Evolutionary conservation across 2,113 vertebrate genomes (phyloP).

Genomic region (Pollimyrus isidori): DNA sequence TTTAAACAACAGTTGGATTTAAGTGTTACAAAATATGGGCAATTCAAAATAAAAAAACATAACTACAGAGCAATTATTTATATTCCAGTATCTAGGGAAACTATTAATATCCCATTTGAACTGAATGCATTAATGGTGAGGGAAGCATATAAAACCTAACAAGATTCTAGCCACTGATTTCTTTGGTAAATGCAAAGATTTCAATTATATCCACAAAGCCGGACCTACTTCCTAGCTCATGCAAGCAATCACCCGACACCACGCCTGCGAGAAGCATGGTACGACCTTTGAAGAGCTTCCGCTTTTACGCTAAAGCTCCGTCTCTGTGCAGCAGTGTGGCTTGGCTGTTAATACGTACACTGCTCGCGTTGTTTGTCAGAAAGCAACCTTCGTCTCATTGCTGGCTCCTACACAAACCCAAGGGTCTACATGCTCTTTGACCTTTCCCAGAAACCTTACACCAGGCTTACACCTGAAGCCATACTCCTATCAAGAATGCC

Average conservation of each 20-base stretch:
- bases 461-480: background rate
- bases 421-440: background rate
- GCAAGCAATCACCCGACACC: background rate
- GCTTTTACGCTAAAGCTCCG: background rate
- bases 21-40: background rate
- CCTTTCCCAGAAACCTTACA: background rate
- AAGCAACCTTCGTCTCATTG: background rate
- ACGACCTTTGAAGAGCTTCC: background rate
- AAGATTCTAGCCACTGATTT: background rate
- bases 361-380: background rate
- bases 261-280: background rate
- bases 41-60: background rate
- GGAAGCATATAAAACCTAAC: background rate
- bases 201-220: background rate
- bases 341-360: background rate
- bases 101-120: background rate
- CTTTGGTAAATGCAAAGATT: constrained; percentile 4
- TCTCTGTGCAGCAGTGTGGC: background rate
- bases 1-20: background rate
- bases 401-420: background rate
- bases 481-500: background rate
- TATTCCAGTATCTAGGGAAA: background rate
- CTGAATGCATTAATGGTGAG: background rate
- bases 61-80: background rate
- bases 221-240: background rate